Conservation (phyloP, 2,113 vertebrate genomes). For the Malaclemys terrapin region DNA sequence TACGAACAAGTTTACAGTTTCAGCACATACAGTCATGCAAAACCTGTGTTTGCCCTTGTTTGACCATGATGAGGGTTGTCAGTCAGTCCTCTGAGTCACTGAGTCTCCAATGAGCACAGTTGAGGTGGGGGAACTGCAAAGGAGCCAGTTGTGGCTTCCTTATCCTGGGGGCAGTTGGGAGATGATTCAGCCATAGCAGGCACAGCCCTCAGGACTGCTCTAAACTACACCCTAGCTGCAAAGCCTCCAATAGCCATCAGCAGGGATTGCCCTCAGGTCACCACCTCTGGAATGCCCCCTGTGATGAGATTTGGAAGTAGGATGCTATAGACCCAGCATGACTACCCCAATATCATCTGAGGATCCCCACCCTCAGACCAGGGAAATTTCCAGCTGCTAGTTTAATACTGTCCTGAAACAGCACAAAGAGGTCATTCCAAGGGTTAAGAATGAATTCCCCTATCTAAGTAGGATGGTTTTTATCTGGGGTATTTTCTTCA, state of each 20-base stretch:
- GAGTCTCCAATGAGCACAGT: not conserved
- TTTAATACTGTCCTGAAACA: not conserved
- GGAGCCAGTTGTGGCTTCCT: not conserved
- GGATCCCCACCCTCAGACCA: not conserved
- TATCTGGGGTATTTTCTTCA: not conserved
- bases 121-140: not conserved
- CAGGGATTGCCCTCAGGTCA: not conserved
- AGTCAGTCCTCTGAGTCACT: not conserved
- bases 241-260: not conserved
- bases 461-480: not conserved
- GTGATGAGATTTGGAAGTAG: not conserved
- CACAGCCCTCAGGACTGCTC: not conserved
- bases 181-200: not conserved
- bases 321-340: not conserved
- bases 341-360: not conserved
- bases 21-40: not conserved
- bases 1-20: not conserved
- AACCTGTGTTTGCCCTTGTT: not conserved
- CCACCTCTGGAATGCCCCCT: not conserved
- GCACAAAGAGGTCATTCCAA: not conserved
- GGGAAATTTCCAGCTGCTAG: not conserved
- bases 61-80: not conserved
- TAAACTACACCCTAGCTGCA: not conserved
- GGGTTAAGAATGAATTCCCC: not conserved
- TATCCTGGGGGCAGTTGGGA: not conserved